Conservation (phyloP, 2,113 vertebrate species). For the Gobio gobio region DNA sequence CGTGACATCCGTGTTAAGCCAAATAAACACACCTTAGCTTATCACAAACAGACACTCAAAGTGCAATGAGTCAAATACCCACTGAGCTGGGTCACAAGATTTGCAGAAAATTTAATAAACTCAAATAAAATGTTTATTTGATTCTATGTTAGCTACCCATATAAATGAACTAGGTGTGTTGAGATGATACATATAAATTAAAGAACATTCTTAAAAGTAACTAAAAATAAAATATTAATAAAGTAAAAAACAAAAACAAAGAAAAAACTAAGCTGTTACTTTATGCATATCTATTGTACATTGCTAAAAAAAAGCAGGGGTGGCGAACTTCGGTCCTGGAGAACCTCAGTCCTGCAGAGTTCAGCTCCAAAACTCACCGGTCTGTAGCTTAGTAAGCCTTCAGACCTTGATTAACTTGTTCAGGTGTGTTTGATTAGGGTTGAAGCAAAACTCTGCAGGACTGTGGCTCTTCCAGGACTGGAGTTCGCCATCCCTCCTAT, state of each 20-base stretch:
- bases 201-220: background rate
- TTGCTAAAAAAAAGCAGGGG: no score
- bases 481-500: background rate
- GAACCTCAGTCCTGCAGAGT: no score
- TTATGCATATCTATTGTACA: background rate
- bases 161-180: background rate
- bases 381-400: no score
- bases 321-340: no score
- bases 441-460: no score
- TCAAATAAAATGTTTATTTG: background rate
- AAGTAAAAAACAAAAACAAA: background rate
- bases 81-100: background rate
- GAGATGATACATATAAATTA: background rate
- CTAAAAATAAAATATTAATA: background rate
- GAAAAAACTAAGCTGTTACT: background rate
- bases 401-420: no score
- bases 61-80: background rate
- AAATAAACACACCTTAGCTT: slow-evolving; percentile 25
- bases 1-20: slow-evolving; percentile 10
- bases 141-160: background rate
- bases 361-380: no score
- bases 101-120: background rate
- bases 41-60: background rate
- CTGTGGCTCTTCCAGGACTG: no score
- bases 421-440: no score